Evolutionary conservation across 2,888 invertebrate genomes (phyloP), one percentile per base, ranked within the genome.

Genomic region (Rhyacophila evoluta): DNA sequence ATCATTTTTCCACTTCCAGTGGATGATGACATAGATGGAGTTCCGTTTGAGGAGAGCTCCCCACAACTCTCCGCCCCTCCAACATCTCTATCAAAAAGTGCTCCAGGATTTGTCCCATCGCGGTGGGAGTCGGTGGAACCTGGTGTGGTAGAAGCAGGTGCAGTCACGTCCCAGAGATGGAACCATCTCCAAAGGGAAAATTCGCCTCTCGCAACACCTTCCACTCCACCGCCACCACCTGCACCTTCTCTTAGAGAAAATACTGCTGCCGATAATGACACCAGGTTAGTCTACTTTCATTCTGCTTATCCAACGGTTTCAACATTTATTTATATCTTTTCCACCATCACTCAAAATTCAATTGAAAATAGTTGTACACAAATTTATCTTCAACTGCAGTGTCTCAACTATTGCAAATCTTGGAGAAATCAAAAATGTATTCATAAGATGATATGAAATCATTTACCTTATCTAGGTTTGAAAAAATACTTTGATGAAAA

Each of bases 51-150:
- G 81, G 77, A 84, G 84, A 85, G 87, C 15, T 86, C 87, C 81
- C 88, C 91, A 74, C 91, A 92, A n/a, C 93, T 94, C 8, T 86
- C 85, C 38, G 84, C 81, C 77, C 87, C 86, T 25, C 88, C 85
- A 71, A 86, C 86, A 77, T 87, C 86, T 25, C 87, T 85, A 71
- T 86, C 86, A 76, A 84, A 86, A 29, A 85, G 87, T 74, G 88
- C 87, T 83, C 91, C 92, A 79, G 93, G 93, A 11, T 97, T 98
- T 89, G 94, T 97, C 78, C 95, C 96, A 6, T 98, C 98, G 1
- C 96, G 97, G 86, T 99, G 98, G 98, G 98, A 99, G 91, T 95
- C 95, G 68, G 95, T 99, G 27, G 98, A 75, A 27, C 75, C 78
- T 1, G 78, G 72, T 29, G 69, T 67, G n/a, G 72, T 75, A 2